Conservation (phyloP, 92 coral and sea anemone genomes). For the Ricordea florida region DNA sequence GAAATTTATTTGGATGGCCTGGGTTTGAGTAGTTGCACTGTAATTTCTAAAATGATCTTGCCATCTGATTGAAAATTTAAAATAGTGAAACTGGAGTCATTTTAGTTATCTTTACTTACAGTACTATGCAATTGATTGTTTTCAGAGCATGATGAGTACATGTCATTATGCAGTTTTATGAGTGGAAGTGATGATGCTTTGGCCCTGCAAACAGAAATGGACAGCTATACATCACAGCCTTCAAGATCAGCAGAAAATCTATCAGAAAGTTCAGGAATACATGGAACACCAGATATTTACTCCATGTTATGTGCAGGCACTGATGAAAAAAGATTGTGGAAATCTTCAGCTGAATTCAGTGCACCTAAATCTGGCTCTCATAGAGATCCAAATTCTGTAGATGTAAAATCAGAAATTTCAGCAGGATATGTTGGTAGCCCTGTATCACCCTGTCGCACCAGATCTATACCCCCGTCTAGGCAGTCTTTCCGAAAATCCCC, state of each 20-base stretch:
- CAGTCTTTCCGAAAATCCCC: slow-evolving; percentile 17
- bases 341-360: not conserved
- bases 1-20: too few relatives aligned
- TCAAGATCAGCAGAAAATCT: slow-evolving; percentile 6
- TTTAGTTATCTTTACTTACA: not conserved
- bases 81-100: too few relatives aligned
- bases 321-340: not conserved
- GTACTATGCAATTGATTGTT: not conserved
- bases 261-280: slow-evolving; percentile 31
- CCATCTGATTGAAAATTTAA: too few relatives aligned
- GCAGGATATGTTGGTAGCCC: slow-evolving; percentile 52
- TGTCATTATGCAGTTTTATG: slow-evolving; percentile 74
- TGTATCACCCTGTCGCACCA: slow-evolving; percentile 10
- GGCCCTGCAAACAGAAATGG: not conserved
- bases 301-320: not conserved
- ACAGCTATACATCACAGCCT: not conserved
- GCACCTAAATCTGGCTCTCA: slow-evolving; percentile 13
- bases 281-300: not conserved
- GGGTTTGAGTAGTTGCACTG: too few relatives aligned
- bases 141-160: slow-evolving; percentile 80
- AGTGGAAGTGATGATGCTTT: not conserved
- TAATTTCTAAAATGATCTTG: too few relatives aligned
- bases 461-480: slow-evolving; percentile 65
- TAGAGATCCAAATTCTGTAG: slow-evolving; percentile 3
- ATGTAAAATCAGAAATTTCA: too few relatives aligned